A percentile compares a stretch with the other conserved stretches of the same genome.
phyloP scores from a whole-genome alignment of 2,113 vertebrate species.

The Menidia beryllina region DNA sequence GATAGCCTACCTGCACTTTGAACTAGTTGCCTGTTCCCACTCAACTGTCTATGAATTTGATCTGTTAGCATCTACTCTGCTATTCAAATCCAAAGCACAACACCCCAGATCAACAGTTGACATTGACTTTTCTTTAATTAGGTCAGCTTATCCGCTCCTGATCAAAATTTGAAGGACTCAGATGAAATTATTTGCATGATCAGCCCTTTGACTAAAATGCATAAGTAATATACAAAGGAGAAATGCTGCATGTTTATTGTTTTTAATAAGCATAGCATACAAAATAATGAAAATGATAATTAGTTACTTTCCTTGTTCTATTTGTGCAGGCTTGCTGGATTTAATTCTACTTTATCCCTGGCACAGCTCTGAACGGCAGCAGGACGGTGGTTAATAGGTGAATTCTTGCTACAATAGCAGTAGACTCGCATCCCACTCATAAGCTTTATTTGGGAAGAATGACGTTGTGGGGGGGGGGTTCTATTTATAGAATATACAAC shows the following conservation, averaged over 20 bases:
- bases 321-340: not conserved
- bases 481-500: not conserved
- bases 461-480: not conserved
- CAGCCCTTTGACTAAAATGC: too few relatives aligned
- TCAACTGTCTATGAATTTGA: slow-evolving; percentile 7
- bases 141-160: too few relatives aligned
- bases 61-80: not conserved
- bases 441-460: slow-evolving; percentile 14
- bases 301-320: too few relatives aligned
- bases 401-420: not conserved
- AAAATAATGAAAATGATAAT: not conserved
- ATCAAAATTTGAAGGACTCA: too few relatives aligned
- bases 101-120: not conserved
- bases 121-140: not conserved
- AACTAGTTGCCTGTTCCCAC: slow-evolving; percentile 12
- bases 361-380: slow-evolving; percentile 1
- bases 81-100: slow-evolving; percentile 12
- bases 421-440: slow-evolving; percentile 26
- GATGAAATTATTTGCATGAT: too few relatives aligned
- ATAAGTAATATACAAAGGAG: too few relatives aligned
- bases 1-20: slow-evolving; percentile 8
- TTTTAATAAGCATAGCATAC: not conserved
- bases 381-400: not conserved
- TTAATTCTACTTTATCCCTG: not conserved
- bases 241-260: not conserved